Evolutionary conservation across 2,888 invertebrate genomes (phyloP).

Genomic region (Plagiodera versicolora): DNA sequence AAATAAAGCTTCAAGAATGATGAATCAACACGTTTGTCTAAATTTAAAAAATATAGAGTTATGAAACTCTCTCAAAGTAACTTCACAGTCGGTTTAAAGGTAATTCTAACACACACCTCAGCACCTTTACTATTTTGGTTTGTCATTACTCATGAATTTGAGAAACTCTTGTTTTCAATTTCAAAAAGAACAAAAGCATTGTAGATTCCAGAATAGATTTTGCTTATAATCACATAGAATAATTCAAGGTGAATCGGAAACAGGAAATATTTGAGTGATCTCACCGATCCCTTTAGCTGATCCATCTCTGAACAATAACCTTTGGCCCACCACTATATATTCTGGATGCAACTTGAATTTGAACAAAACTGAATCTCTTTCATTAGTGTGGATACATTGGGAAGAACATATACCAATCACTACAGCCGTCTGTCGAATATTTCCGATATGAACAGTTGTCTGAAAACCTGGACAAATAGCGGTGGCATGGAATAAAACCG

Average conservation of each 20-base stretch:
- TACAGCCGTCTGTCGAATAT: slow-evolving; percentile 92
- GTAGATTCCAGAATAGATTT: too few species aligned
- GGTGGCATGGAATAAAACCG: slow-evolving; percentile 85
- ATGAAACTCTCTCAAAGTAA: too few species aligned
- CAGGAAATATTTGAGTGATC: slow-evolving; percentile 74
- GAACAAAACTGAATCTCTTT: slow-evolving; percentile 84
- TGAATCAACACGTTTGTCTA: too few species aligned
- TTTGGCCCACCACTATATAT: slow-evolving; percentile 76
- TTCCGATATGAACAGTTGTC: slow-evolving; percentile 94
- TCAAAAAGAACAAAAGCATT: too few species aligned
- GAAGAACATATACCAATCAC: slow-evolving; percentile 74
- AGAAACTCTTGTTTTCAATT: too few species aligned
- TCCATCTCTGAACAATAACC: slow-evolving; percentile 82
- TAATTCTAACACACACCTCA: too few species aligned
- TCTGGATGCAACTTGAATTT: slow-evolving; percentile 89
- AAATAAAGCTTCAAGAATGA: too few species aligned
- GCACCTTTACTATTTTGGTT: too few species aligned
- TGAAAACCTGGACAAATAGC: slow-evolving; percentile 83
- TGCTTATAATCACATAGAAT: neutral
- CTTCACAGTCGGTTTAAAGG: too few species aligned
- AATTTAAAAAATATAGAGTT: too few species aligned
- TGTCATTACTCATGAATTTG: too few species aligned
- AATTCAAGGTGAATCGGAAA: slow-evolving; percentile 17
- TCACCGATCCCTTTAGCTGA: slow-evolving; percentile 85
- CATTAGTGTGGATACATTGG: slow-evolving; percentile 75